Percentiles rank a stretch among this genome's conserved stretches.
Conservation (phyloP, 2,797 vertebrate genomes). For the Anguilla obscura region DNA sequence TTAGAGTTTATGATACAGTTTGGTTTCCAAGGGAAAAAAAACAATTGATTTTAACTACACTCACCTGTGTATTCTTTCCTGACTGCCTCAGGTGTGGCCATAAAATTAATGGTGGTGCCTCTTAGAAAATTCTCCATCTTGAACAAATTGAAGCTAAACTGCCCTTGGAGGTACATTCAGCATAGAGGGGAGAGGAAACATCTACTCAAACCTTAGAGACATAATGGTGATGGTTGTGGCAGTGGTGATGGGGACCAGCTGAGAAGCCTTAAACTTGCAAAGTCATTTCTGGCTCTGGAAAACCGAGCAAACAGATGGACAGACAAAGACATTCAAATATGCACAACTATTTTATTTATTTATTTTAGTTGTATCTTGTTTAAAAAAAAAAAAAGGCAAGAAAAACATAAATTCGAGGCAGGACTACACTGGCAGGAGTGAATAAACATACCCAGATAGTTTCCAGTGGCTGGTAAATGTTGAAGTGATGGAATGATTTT, state of each 20-base stretch:
- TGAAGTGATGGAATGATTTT: not conserved
- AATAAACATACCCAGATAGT: not conserved
- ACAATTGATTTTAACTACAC: constrained; percentile 16
- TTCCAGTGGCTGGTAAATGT: constrained; percentile 4
- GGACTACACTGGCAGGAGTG: not conserved
- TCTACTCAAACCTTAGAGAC: not conserved
- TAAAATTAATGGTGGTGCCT: not conserved
- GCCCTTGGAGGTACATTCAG: not conserved
- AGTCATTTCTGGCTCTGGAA: not conserved
- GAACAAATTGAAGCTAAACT: constrained; percentile 17
- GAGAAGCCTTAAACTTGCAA: not conserved
- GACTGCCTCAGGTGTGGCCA: constrained; percentile 18
- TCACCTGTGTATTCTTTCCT: constrained; percentile 17
- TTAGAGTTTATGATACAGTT: constrained; percentile 11
- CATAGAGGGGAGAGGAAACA: not conserved
- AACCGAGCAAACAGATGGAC: not conserved
- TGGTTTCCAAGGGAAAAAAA: not conserved
- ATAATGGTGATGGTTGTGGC: not conserved
- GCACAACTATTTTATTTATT: not conserved
- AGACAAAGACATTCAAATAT: not conserved
- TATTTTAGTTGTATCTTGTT: not conserved
- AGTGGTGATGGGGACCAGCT: not conserved
- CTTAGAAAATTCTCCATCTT: constrained; percentile 12
- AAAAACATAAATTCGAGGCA: not conserved
- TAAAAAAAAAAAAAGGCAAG: not conserved